Evolutionary conservation across 2,113 vertebrate species (phyloP).

Genomic region (Edolisoma coerulescens): DNA sequence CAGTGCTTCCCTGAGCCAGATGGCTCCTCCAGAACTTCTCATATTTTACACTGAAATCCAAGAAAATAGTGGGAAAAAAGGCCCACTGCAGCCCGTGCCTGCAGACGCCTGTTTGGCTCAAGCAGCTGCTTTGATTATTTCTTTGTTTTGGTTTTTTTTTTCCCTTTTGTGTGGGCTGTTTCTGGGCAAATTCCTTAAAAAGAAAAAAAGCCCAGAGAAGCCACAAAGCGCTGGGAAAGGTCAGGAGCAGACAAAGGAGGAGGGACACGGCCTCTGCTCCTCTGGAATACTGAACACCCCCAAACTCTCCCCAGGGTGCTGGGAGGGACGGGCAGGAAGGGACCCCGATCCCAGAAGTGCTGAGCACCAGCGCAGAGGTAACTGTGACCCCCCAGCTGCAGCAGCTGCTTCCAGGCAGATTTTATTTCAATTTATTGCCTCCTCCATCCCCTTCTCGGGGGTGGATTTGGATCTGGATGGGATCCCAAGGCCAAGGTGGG

Average conservation of each 20-base stretch:
- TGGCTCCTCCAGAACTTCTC: not conserved
- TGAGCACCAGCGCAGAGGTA: rapidly evolving
- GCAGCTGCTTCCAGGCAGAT: not conserved
- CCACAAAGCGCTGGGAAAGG: slow-evolving; percentile 36
- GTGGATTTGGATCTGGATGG: rapidly evolving
- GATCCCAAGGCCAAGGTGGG: not conserved
- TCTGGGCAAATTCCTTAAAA: slow-evolving; percentile 30
- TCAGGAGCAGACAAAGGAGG: slow-evolving; percentile 40
- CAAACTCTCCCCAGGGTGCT: rapidly evolving
- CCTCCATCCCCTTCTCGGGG: not conserved
- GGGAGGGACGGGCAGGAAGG: not conserved
- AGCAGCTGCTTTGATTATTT: not conserved
- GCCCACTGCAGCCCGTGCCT: not conserved
- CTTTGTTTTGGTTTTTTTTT: not conserved
- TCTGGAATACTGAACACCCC: not conserved
- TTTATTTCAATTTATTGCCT: not conserved
- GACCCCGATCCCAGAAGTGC: not conserved
- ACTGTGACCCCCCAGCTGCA: not conserved
- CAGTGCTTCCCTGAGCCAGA: not conserved
- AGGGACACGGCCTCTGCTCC: not conserved
- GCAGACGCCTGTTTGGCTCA: not conserved
- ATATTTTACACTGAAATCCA: not conserved
- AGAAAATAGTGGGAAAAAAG: rapidly evolving
- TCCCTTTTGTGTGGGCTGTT: not conserved
- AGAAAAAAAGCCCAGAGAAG: not conserved